Conservation (phyloP, 2,113 vertebrate species). For the Ginglymostoma cirratum region DNA sequence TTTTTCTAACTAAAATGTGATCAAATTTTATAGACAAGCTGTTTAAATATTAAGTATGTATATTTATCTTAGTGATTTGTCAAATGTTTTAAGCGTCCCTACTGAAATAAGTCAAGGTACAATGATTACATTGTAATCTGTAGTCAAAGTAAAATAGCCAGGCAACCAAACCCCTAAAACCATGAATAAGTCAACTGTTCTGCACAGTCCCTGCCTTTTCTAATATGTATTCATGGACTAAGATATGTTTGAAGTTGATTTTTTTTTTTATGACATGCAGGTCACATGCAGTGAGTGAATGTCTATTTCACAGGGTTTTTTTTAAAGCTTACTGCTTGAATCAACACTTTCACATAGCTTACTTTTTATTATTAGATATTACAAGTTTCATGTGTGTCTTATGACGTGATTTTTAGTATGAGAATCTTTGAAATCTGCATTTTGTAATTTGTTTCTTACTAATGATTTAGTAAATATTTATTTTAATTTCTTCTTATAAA, state of each 20-base stretch:
- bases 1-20: neutral
- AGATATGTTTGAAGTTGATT: neutral
- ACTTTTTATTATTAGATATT: neutral
- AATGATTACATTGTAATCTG: neutral
- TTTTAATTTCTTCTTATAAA: neutral
- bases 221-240: neutral
- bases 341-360: neutral
- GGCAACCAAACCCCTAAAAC: neutral
- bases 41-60: neutral
- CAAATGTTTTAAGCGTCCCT: neutral
- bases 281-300: neutral
- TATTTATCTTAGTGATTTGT: neutral
- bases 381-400: neutral
- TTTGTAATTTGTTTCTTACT: neutral
- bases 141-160: neutral
- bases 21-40: neutral
- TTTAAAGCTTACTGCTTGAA: neutral
- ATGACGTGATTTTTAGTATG: neutral
- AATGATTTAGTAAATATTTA: neutral
- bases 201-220: neutral
- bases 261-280: neutral
- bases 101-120: neutral
- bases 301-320: neutral
- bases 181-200: neutral
- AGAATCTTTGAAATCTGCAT: neutral